These are phyloP conservation scores for Habrosyne pyritoides DNA, from an alignment of 2,888 invertebrate species.

Conservation along the genomic window DNA sequence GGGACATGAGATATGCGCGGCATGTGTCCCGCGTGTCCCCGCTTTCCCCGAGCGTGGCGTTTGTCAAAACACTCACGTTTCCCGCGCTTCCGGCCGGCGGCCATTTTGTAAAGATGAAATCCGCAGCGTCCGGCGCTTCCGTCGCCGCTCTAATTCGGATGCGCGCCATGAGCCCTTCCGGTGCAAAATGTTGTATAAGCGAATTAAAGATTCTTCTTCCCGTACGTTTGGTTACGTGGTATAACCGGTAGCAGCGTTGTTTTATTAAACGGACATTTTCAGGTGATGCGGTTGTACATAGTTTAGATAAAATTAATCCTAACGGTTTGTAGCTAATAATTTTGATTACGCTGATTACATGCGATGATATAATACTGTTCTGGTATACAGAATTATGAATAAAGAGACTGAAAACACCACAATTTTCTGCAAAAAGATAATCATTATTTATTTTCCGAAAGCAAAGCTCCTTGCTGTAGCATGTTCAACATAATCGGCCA, in stretches of 20 bases:
- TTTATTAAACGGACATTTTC: not conserved
- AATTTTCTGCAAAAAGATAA: not conserved
- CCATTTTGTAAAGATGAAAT: conserved; percentile 78
- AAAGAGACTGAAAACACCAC: not conserved
- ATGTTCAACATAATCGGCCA: not conserved
- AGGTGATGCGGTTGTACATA: not conserved
- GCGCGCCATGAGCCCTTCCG: conserved; percentile 58
- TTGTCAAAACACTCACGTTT: conserved; percentile 82
- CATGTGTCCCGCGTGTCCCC: conserved; percentile 49
- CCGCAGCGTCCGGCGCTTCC: conserved; percentile 64
- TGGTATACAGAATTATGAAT: too few relatives aligned
- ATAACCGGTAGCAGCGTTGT: not conserved
- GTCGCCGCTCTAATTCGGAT: conserved; percentile 61
- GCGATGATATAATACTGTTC: too few relatives aligned
- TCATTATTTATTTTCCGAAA: not conserved
- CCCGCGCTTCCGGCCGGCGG: conserved; percentile 71
- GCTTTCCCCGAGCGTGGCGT: conserved; percentile 65
- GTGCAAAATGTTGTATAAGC: conserved; percentile 77
- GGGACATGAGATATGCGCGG: conserved; percentile 61
- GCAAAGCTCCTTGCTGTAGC: not conserved
- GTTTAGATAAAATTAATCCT: too few relatives aligned
- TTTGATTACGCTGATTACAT: too few relatives aligned
- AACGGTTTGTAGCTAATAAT: too few relatives aligned
- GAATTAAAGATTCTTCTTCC: conserved; percentile 65
- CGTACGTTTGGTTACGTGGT: conserved; percentile 31